phyloP scores from a whole-genome alignment of 1,140 invertebrate genomes.

The Meloidogyne floridensis region DNA sequence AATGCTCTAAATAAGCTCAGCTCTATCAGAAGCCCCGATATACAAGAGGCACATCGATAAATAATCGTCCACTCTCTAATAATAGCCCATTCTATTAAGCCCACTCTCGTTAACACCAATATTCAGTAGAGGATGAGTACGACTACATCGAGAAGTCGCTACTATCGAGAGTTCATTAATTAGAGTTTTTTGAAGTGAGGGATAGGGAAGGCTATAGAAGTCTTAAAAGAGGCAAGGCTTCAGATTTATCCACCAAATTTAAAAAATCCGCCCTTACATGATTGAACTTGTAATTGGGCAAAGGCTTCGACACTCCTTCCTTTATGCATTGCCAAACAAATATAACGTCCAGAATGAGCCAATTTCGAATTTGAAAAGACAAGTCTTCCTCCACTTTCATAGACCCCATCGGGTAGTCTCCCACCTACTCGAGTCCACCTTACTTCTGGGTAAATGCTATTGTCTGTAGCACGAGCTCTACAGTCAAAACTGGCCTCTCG shows the following conservation, averaged over 20 bases:
- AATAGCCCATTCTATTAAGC: too few species aligned
- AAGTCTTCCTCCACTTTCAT: conserved; percentile 54
- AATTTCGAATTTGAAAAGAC: conserved; percentile 44
- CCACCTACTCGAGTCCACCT: conserved; percentile 62
- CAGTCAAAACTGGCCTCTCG: conserved; percentile 62
- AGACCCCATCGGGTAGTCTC: conserved; percentile 53
- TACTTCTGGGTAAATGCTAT: conserved; percentile 53
- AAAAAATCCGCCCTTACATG: conserved; percentile 34
- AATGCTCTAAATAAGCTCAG: too few species aligned
- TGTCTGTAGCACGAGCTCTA: conserved; percentile 58
- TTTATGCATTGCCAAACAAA: conserved; percentile 60
- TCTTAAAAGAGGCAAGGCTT: too few species aligned
- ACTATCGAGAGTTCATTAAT: too few species aligned
- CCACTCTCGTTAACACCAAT: too few species aligned
- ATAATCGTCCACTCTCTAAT: too few species aligned
- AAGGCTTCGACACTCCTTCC: conserved; percentile 61
- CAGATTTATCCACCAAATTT: neutral
- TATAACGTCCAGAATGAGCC: conserved; percentile 53
- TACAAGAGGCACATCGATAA: too few species aligned
- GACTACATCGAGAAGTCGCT: too few species aligned
- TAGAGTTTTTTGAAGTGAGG: too few species aligned
- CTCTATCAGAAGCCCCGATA: too few species aligned
- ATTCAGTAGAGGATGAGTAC: too few species aligned
- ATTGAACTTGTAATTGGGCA: conserved; percentile 55
- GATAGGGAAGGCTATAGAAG: too few species aligned